phyloP scores from a whole-genome alignment of 2,113 vertebrate species.

The Aspiorhynchus laticeps region DNA sequence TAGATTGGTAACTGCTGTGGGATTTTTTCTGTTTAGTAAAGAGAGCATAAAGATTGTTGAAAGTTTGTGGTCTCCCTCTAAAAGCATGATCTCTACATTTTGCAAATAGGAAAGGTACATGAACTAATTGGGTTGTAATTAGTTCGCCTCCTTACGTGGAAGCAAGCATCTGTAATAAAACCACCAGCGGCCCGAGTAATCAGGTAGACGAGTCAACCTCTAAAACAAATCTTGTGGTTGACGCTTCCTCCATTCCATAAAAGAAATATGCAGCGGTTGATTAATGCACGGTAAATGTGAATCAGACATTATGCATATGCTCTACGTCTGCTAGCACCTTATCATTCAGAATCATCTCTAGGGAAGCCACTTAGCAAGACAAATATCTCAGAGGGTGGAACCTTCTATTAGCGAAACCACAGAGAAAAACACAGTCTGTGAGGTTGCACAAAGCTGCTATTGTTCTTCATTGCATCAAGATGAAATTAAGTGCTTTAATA shows the following conservation, averaged over 20 bases:
- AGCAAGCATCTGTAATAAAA: neutral
- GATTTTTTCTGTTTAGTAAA: conserved; percentile 49
- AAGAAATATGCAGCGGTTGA: conserved; percentile 1
- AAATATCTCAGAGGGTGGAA: conserved; percentile 56
- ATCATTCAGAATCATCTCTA: conserved; percentile 54
- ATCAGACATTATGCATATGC: conserved; percentile 43
- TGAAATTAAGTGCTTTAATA: conserved; percentile 63
- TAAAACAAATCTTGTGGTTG: neutral
- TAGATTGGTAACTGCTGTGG: conserved; percentile 52
- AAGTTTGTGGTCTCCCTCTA: conserved; percentile 45
- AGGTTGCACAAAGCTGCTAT: conserved; percentile 61
- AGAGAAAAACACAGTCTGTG: conserved; percentile 53
- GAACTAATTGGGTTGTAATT: conserved; percentile 27
- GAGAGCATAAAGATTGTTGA: conserved; percentile 16
- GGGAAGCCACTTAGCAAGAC: conserved; percentile 63
- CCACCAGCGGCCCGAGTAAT: neutral
- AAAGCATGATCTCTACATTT: conserved; percentile 21
- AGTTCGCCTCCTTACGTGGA: neutral
- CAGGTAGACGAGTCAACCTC: neutral
- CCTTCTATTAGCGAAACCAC: conserved; percentile 58
- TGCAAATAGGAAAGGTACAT: neutral
- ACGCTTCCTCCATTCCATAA: neutral
- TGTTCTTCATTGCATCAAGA: conserved; percentile 58
- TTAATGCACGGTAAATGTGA: neutral
- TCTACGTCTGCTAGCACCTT: conserved; percentile 35